Evolutionary conservation across 2,113 vertebrate species (phyloP).

Genomic region (Tapirus terrestris): DNA sequence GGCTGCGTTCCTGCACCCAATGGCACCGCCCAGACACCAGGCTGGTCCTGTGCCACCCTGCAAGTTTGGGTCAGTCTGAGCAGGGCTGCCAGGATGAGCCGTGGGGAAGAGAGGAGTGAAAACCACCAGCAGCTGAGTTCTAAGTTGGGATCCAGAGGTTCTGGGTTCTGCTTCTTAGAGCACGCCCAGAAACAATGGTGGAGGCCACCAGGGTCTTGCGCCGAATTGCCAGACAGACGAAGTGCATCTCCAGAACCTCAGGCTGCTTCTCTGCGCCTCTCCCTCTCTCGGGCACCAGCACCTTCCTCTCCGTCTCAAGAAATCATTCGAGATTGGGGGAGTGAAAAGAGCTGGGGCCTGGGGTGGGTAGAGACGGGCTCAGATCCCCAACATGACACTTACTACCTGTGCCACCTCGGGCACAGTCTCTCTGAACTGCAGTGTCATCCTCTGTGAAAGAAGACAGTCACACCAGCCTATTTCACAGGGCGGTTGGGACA

Average conservation of each 20-base stretch:
- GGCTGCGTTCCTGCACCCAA: neutral
- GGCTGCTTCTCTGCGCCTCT: neutral
- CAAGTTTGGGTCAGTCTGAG: neutral
- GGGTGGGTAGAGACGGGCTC: too few relatives aligned
- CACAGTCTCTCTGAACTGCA: accelerated
- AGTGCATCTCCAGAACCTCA: neutral
- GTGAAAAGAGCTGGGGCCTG: neutral
- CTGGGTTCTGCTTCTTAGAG: neutral
- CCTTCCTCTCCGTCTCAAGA: neutral
- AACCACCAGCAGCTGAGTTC: neutral
- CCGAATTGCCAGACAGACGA: neutral
- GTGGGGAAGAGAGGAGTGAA: too few relatives aligned
- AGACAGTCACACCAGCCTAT: accelerated
- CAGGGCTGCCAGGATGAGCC: too few relatives aligned
- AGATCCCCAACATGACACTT: accelerated
- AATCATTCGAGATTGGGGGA: neutral
- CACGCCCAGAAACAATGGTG: neutral
- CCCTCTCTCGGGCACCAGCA: neutral
- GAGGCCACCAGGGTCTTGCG: neutral
- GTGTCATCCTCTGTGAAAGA: neutral
- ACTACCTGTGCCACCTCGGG: accelerated
- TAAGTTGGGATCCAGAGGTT: neutral
- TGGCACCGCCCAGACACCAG: accelerated
- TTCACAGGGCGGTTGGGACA: accelerated
- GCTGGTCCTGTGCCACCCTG: neutral